Percentiles rank a stretch among this genome's conserved stretches.
These are phyloP conservation scores for Corythaixoides concolor DNA, from an alignment of 2,113 vertebrate genomes.

Conservation along the genomic window DNA sequence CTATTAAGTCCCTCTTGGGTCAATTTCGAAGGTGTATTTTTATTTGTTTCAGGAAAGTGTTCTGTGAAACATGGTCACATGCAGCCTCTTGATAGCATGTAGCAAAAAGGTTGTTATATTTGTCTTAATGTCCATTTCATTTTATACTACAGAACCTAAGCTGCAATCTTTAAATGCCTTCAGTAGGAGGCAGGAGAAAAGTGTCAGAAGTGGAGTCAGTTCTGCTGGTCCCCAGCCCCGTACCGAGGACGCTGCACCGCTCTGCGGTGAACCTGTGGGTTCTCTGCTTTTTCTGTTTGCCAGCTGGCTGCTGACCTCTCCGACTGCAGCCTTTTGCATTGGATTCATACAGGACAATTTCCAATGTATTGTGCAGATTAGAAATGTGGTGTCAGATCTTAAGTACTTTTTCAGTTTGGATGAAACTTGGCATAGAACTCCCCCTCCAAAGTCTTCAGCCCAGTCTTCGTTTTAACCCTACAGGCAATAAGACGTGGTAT, in stretches of 20 bases:
- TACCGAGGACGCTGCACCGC: too few species aligned
- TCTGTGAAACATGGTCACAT: neutral
- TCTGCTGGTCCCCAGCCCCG: neutral
- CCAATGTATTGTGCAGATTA: neutral
- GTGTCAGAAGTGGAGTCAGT: neutral
- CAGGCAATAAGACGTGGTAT: neutral
- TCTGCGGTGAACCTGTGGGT: neutral
- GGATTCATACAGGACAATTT: neutral
- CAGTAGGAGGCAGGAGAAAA: neutral
- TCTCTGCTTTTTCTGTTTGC: neutral
- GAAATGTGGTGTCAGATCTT: neutral
- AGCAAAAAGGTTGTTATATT: neutral
- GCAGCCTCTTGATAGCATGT: too few species aligned
- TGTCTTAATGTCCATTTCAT: neutral
- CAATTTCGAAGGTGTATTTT: neutral
- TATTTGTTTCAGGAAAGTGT: neutral
- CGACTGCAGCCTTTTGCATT: rapidly evolving
- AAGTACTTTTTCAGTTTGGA: neutral
- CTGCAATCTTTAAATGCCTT: neutral
- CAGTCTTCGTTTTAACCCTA: neutral
- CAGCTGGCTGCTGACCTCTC: neutral
- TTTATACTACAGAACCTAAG: neutral
- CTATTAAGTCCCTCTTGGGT: neutral
- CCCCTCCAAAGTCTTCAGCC: neutral
- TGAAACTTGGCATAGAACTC: neutral